These are phyloP conservation scores for Galeopterus variegatus DNA, from an alignment of 2,113 vertebrate species.

Conservation along the genomic window DNA sequence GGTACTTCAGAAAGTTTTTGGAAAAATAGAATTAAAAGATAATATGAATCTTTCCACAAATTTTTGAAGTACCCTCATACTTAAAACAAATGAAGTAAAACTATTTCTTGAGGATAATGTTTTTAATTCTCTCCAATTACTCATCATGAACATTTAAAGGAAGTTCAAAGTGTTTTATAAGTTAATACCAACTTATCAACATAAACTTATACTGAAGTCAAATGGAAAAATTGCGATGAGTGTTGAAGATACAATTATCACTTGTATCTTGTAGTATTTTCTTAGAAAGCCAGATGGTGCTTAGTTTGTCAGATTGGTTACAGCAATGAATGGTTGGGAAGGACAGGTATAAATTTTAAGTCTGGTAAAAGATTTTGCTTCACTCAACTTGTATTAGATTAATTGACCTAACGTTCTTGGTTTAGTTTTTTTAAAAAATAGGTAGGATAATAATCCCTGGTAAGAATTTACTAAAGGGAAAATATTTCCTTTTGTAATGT, in stretches of 20 bases:
- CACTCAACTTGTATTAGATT: not conserved
- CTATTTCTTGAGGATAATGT: not conserved
- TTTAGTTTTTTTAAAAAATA: not conserved
- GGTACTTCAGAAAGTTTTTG: no score
- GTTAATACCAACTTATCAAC: not conserved
- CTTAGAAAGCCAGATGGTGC: not conserved
- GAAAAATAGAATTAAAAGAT: no score
- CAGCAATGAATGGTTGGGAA: not conserved
- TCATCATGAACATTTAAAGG: not conserved
- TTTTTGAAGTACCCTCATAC: not conserved
- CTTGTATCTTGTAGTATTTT: not conserved
- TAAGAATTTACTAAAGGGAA: not conserved
- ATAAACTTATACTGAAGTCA: slow-evolving; percentile 7
- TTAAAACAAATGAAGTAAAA: slow-evolving; percentile 7
- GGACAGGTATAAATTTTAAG: not conserved
- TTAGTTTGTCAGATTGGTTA: not conserved
- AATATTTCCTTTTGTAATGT: not conserved
- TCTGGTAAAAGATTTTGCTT: not conserved
- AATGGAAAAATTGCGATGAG: slow-evolving; percentile 19
- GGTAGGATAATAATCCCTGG: not conserved
- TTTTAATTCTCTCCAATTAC: slow-evolving; percentile 13
- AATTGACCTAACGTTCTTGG: not conserved
- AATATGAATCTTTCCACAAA: no score
- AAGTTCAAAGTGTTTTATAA: not conserved
- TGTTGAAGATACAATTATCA: not conserved